phyloP scores from a whole-genome alignment of 2,888 invertebrate species.

The Cantharis flavilabris region DNA sequence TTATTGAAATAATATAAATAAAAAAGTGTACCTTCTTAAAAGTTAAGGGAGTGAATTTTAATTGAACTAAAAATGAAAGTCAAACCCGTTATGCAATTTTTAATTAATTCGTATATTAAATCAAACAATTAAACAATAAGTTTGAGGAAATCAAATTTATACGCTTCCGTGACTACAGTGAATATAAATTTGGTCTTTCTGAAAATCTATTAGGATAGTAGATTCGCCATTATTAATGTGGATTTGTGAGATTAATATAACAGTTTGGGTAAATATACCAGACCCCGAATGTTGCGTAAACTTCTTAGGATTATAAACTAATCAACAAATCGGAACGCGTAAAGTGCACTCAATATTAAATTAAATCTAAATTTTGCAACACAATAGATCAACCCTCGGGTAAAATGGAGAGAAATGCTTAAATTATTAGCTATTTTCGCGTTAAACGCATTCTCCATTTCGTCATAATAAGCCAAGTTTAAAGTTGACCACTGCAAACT shows the following conservation, averaged over 20 bases:
- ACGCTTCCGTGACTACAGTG: not conserved
- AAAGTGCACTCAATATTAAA: conserved; percentile 18
- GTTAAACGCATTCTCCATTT: not conserved
- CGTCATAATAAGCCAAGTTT: conserved; percentile 11
- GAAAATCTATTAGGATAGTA: conserved; percentile 7
- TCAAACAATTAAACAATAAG: not conserved
- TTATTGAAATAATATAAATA: too few species aligned
- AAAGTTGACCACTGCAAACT: conserved; percentile 24
- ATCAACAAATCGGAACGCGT: conserved; percentile 20
- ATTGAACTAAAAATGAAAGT: not conserved
- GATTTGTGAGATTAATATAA: conserved; percentile 20
- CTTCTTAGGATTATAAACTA: conserved; percentile 24
- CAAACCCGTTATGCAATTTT: not conserved
- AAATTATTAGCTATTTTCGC: not conserved
- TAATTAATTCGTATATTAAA: not conserved
- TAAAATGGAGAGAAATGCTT: not conserved
- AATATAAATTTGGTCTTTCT: conserved; percentile 4
- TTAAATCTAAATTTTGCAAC: conserved; percentile 13
- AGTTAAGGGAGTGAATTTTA: not conserved
- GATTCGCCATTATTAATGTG: conserved; percentile 16
- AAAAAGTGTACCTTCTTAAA: too few species aligned
- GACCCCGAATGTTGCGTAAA: conserved; percentile 19
- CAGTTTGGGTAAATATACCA: conserved; percentile 15
- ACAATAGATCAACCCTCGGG: conserved; percentile 8
- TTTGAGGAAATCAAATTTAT: not conserved